phyloP scores from a whole-genome alignment of 2,113 vertebrate species.

The Dasyprocta punctata region DNA sequence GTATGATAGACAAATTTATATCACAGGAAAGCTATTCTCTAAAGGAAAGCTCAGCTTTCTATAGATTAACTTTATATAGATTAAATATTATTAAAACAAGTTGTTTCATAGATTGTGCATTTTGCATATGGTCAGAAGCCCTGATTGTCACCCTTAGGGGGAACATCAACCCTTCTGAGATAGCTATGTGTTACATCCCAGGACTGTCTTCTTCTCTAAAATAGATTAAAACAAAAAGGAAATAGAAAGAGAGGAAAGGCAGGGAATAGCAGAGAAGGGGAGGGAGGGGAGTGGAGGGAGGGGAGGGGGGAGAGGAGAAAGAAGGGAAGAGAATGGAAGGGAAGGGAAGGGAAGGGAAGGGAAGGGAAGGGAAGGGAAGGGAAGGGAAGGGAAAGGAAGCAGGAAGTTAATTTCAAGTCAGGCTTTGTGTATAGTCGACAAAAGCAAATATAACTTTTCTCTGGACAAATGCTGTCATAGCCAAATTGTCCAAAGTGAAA shows the following conservation, averaged over 20 bases:
- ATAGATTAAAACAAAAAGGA: not conserved
- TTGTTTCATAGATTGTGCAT: not conserved
- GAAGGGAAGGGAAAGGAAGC: not conserved
- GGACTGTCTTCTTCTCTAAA: not conserved
- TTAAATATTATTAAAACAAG: not conserved
- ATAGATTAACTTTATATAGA: not conserved
- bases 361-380: not conserved
- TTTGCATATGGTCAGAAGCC: not conserved
- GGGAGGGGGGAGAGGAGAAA: too few relatives aligned
- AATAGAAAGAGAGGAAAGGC: not conserved
- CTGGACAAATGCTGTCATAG: not conserved
- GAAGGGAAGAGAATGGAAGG: not conserved
- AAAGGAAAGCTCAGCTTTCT: not conserved
- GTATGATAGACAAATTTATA: not conserved
- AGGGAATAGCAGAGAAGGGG: not conserved
- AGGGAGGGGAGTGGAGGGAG: not conserved
- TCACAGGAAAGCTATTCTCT: not conserved
- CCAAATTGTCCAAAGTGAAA: not conserved
- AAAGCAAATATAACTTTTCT: not conserved
- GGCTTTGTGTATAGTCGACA: not conserved
- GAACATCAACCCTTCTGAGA: not conserved
- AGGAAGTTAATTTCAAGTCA: not conserved
- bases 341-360: not conserved
- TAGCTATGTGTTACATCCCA: not conserved
- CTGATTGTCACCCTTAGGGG: not conserved